Conservation (phyloP, 1,140 invertebrate species). For the Dinothrombium tinctorium region DNA sequence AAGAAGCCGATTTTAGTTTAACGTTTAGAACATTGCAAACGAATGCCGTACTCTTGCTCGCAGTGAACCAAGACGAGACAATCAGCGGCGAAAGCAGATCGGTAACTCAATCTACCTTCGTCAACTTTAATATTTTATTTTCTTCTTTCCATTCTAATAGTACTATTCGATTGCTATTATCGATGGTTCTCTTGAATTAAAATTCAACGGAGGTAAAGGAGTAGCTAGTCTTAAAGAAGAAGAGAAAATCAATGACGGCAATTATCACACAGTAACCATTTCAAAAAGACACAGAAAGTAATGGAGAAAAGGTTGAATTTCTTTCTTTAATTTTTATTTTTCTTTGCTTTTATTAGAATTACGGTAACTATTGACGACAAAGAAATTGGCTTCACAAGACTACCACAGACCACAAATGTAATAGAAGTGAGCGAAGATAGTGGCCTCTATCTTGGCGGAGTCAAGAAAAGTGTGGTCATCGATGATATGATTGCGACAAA, state of each 20-base stretch:
- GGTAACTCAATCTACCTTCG: background rate
- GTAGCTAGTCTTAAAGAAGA: slow-evolving; percentile 23
- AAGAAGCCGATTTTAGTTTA: slow-evolving; percentile 39
- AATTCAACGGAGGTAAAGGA: slow-evolving; percentile 40
- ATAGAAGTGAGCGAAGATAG: slow-evolving; percentile 26
- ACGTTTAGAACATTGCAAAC: slow-evolving; percentile 46
- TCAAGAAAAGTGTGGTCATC: slow-evolving; percentile 26
- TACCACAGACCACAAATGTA: slow-evolving; percentile 24
- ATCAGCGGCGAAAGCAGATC: slow-evolving; percentile 7
- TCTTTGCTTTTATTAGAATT: slow-evolving; percentile 8
- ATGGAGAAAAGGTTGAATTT: background rate
- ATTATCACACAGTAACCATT: slow-evolving; percentile 15
- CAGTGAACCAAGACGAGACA: slow-evolving; percentile 24
- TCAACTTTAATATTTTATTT: background rate
- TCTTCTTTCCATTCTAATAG: slow-evolving; percentile 22
- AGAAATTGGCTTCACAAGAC: slow-evolving; percentile 24
- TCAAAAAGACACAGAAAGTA: slow-evolving; percentile 13
- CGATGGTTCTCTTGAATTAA: slow-evolving; percentile 35
- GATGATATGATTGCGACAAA: slow-evolving; percentile 28
- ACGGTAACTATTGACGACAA: slow-evolving; percentile 31
- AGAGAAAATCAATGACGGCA: slow-evolving; percentile 15
- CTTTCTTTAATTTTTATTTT: background rate
- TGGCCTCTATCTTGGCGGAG: slow-evolving; percentile 35
- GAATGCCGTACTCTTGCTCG: slow-evolving; percentile 43
- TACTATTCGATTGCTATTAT: slow-evolving; percentile 40